phyloP scores from a whole-genome alignment of 2,797 vertebrate species.

The Epinephelus malabaricus region DNA sequence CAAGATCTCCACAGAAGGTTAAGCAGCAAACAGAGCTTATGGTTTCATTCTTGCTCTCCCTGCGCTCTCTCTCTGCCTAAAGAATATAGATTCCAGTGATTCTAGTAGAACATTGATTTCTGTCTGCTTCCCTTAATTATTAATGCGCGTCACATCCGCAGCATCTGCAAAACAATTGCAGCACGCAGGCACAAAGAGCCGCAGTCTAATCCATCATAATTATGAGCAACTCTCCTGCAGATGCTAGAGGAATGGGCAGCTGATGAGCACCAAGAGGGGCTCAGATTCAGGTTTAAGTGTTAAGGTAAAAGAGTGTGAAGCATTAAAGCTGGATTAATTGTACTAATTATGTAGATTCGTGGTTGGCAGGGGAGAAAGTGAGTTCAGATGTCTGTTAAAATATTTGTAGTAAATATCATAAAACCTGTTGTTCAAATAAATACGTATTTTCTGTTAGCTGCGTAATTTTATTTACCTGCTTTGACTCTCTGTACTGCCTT shows the following conservation, averaged over 20 bases:
- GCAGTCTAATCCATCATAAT: conserved; percentile 94
- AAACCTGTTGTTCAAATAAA: not conserved
- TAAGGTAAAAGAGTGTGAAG: conserved; percentile 20
- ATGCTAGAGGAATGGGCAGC: conserved; percentile 74
- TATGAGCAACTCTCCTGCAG: conserved; percentile 89
- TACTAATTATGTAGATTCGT: not conserved
- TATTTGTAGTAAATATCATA: not conserved
- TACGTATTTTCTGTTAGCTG: not conserved
- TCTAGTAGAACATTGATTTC: conserved; percentile 75
- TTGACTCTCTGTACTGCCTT: not conserved
- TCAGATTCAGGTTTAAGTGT: conserved; percentile 31
- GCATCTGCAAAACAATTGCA: conserved; percentile 93
- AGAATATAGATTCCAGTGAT: conserved; percentile 63
- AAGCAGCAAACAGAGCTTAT: conserved; percentile 16
- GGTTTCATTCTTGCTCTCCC: conserved; percentile 19
- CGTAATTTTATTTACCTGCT: not conserved
- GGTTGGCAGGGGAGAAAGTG: not conserved
- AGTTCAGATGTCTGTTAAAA: not conserved
- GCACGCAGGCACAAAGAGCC: conserved; percentile 83
- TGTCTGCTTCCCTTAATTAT: conserved; percentile 82
- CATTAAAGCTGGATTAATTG: conserved; percentile 4
- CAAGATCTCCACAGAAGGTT: conserved; percentile 9
- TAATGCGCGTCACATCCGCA: conserved; percentile 90
- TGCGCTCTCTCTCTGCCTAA: conserved; percentile 23
- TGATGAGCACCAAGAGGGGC: conserved; percentile 41